Evolutionary conservation across 23 tunicate genomes (phyloP).

Genomic region (Trididemnum miniatum): DNA sequence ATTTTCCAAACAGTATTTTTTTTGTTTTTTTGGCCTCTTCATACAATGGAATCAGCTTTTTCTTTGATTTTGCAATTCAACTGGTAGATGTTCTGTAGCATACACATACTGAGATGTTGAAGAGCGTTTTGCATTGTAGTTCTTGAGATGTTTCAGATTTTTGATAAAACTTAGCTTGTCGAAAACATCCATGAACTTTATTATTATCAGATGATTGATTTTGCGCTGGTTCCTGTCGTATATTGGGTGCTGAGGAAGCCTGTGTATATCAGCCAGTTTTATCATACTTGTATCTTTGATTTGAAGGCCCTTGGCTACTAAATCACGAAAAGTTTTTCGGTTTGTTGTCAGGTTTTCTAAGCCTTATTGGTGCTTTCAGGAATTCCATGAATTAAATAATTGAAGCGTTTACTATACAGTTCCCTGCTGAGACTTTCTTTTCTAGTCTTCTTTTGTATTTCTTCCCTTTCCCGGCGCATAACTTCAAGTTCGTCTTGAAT

Average conservation of each 20-base stretch:
- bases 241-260: background rate
- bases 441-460: background rate
- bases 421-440: background rate
- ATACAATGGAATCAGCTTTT: background rate
- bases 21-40: background rate
- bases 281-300: background rate
- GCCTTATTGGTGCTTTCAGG: background rate
- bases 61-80: background rate
- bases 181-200: background rate
- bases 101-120: background rate
- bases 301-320: background rate
- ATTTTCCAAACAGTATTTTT: background rate
- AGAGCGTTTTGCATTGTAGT: background rate
- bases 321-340: background rate
- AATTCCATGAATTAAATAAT: background rate
- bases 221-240: background rate
- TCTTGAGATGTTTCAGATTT: background rate
- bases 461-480: background rate
- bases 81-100: background rate
- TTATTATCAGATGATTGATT: background rate
- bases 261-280: background rate
- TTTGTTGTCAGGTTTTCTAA: background rate
- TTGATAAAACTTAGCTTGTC: background rate
- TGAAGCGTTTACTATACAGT: background rate
- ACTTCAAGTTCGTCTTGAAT: background rate